phyloP scores from a whole-genome alignment of 2,888 invertebrate genomes.

The Melangyna quadrimaculata region DNA sequence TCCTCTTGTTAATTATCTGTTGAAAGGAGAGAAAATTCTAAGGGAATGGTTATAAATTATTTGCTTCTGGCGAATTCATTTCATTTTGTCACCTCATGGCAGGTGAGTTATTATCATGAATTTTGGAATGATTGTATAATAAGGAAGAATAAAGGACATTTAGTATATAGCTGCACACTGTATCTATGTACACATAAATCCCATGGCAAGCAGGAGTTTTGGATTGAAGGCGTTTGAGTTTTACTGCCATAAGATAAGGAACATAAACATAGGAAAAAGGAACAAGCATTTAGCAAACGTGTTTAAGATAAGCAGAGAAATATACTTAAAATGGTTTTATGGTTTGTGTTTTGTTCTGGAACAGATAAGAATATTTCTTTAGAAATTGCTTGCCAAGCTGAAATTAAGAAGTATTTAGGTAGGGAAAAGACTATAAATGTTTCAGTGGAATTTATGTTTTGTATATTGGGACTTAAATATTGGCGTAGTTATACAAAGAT shows the following conservation, averaged over 20 bases:
- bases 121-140: constrained; percentile 39
- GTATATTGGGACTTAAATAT: background rate
- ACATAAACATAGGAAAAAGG: constrained; percentile 1
- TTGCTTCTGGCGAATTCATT: constrained; percentile 64
- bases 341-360: constrained; percentile 6
- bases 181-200: background rate
- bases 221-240: constrained; percentile 32
- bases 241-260: constrained; percentile 2
- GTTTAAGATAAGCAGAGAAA: constrained; percentile 5
- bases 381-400: background rate
- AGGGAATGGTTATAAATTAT: constrained; percentile 62
- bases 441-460: background rate
- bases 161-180: background rate
- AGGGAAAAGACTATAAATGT: background rate
- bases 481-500: background rate
- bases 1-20: constrained; percentile 66
- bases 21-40: constrained; percentile 60
- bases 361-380: background rate
- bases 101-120: constrained; percentile 64
- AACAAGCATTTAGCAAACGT: constrained; percentile 22
- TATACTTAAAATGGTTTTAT: constrained; percentile 18
- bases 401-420: background rate
- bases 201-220: background rate
- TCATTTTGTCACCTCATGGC: constrained; percentile 66
- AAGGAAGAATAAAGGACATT: constrained; percentile 14